Evolutionary conservation across 2,797 vertebrate genomes (phyloP).

Genomic region (Lophius americanus): DNA sequence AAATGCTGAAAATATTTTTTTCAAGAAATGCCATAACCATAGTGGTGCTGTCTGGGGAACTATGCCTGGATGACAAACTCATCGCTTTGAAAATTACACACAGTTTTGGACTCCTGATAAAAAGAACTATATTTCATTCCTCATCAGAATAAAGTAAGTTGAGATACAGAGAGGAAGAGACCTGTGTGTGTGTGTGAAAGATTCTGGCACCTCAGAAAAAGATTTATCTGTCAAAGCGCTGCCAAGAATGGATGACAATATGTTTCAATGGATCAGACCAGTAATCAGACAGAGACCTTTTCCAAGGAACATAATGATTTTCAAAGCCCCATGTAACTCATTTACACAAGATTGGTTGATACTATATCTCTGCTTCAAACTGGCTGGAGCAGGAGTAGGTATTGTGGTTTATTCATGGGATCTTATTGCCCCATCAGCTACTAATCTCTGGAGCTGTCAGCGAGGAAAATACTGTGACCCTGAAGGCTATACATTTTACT

Average conservation of each 20-base stretch:
- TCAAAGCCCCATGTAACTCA: constrained; percentile 10
- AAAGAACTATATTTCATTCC: constrained; percentile 15
- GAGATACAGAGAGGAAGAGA: constrained; percentile 29
- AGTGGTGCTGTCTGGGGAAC: constrained; percentile 42
- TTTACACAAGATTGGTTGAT: constrained; percentile 36
- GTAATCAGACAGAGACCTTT: constrained; percentile 30
- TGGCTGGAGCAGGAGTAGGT: constrained; percentile 15
- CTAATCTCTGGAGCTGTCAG: constrained; percentile 40
- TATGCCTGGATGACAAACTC: constrained; percentile 38
- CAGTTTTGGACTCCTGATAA: constrained; percentile 20
- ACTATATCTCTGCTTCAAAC: constrained; percentile 31
- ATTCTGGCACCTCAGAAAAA: constrained; percentile 37
- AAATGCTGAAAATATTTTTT: neutral
- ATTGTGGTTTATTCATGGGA: constrained; percentile 35
- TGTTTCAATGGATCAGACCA: constrained; percentile 37
- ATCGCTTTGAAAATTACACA: constrained; percentile 53
- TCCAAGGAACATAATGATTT: constrained; percentile 24
- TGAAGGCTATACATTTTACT: constrained; percentile 18
- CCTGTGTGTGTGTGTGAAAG: constrained; percentile 3
- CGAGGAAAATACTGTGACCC: constrained; percentile 39
- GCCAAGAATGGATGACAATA: constrained; percentile 28
- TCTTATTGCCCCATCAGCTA: constrained; percentile 29
- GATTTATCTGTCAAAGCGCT: constrained; percentile 40
- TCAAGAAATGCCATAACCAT: constrained; percentile 1
- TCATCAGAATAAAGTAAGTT: constrained; percentile 35